These are phyloP conservation scores for Dipodomys spectabilis DNA, from an alignment of 2,113 vertebrate species.

Conservation along the genomic window DNA sequence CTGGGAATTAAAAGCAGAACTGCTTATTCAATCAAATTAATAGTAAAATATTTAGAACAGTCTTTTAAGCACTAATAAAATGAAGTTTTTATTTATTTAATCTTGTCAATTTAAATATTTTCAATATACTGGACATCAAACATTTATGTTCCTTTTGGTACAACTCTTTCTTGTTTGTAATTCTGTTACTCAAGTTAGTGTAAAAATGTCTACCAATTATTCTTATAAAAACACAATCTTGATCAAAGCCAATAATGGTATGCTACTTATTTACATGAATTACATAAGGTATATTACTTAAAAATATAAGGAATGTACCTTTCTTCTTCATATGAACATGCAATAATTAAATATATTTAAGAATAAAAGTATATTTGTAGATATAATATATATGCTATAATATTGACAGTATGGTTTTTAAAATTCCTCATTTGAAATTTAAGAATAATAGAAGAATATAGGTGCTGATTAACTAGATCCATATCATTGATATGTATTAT, in stretches of 20 bases:
- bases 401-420: not conserved
- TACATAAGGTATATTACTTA: not conserved
- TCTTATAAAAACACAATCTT: not conserved
- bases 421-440: not conserved
- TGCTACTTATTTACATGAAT: not conserved
- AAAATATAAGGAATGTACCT: not conserved
- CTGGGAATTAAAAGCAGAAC: not conserved
- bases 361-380: not conserved
- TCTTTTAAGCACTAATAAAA: constrained; percentile 39
- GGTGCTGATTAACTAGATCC: not conserved
- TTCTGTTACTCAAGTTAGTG: not conserved
- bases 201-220: not conserved
- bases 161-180: not conserved
- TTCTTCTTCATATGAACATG: not conserved
- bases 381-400: not conserved
- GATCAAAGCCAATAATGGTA: not conserved
- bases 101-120: not conserved
- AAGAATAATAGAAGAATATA: not conserved
- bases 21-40: constrained; percentile 51
- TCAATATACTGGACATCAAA: not conserved
- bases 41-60: constrained; percentile 3
- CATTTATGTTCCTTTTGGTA: not conserved
- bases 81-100: not conserved
- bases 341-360: not conserved
- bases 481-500: not conserved